A percentile compares a stretch with the other conserved stretches of the same genome.
Conservation (phyloP, 2,888 invertebrate genomes). For the Scrobipalpa atriplicella region DNA sequence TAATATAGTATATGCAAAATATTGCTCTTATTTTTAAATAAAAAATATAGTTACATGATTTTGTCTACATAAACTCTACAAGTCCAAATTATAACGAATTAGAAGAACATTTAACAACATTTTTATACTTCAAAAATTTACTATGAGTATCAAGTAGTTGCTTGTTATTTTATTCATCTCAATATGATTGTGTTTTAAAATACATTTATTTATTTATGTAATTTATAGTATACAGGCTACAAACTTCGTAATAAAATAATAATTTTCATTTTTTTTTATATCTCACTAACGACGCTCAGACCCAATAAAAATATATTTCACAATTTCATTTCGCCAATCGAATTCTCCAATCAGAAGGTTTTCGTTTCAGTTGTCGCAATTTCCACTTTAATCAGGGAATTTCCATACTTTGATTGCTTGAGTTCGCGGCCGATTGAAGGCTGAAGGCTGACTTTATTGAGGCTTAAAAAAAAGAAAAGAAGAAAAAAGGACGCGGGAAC, state of each 20-base stretch:
- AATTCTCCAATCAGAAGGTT: conserved; percentile 19
- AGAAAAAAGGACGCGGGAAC: not conserved
- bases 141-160: too few relatives aligned
- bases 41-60: too few relatives aligned
- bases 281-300: not conserved
- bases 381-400: conserved; percentile 18
- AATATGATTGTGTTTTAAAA: not conserved
- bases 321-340: conserved; percentile 8
- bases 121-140: too few relatives aligned
- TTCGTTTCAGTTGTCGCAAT: conserved; percentile 18
- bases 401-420: conserved; percentile 17
- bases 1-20: too few relatives aligned
- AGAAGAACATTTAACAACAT: too few relatives aligned
- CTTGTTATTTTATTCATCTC: too few relatives aligned
- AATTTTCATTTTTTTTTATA: not conserved
- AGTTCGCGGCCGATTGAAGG: not conserved
- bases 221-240: too few relatives aligned
- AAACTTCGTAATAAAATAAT: too few relatives aligned
- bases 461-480: not conserved
- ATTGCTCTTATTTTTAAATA: too few relatives aligned
- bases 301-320: conserved; percentile 16
- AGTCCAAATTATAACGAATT: too few relatives aligned
- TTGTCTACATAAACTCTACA: too few relatives aligned
- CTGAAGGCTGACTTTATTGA: conserved; percentile 4
- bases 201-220: not conserved